phyloP scores from a whole-genome alignment of 30 jellyfish, hydroid and myxozoan species.

The Nemopilema nomurai region DNA sequence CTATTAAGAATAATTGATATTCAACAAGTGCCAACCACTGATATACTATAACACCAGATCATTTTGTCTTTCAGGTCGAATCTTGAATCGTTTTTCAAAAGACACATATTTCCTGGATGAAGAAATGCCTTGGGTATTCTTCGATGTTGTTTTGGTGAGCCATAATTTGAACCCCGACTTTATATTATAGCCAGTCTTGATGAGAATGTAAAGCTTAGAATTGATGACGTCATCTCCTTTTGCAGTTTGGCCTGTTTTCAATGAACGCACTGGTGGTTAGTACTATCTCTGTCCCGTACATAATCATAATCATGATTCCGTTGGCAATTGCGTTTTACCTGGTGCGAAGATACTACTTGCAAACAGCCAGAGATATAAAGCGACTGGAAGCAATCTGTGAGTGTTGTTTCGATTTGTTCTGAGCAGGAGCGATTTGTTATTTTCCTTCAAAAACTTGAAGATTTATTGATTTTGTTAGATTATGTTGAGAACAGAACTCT shows the following conservation, averaged over 20 bases:
- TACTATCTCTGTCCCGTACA: constrained; percentile 55
- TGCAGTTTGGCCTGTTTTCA: constrained; percentile 34
- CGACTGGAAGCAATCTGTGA: constrained; percentile 80
- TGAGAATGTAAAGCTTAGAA: not conserved
- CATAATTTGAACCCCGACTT: too few relatives aligned
- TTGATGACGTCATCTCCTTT: not conserved
- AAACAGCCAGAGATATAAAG: constrained; percentile 66
- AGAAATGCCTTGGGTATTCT: constrained; percentile 80
- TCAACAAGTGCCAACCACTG: not conserved
- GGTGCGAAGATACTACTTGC: constrained; percentile 47
- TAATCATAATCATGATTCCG: constrained; percentile 57
- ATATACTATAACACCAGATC: too few relatives aligned
- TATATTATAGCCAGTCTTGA: not conserved
- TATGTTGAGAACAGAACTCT: too few relatives aligned
- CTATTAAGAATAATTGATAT: not conserved
- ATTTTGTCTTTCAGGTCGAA: constrained; percentile 45
- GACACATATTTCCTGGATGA: constrained; percentile 83
- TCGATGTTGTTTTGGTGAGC: constrained; percentile 52
- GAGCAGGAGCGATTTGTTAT: not conserved
- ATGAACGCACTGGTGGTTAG: constrained; percentile 29
- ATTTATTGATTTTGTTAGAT: too few relatives aligned
- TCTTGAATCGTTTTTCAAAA: constrained; percentile 67
- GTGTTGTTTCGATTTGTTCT: not conserved
- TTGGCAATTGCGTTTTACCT: constrained; percentile 31
- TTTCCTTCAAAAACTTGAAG: not conserved